These are phyloP conservation scores for Lumbricus terrestris DNA, from an alignment of 2,888 invertebrate species.

Conservation along the genomic window DNA sequence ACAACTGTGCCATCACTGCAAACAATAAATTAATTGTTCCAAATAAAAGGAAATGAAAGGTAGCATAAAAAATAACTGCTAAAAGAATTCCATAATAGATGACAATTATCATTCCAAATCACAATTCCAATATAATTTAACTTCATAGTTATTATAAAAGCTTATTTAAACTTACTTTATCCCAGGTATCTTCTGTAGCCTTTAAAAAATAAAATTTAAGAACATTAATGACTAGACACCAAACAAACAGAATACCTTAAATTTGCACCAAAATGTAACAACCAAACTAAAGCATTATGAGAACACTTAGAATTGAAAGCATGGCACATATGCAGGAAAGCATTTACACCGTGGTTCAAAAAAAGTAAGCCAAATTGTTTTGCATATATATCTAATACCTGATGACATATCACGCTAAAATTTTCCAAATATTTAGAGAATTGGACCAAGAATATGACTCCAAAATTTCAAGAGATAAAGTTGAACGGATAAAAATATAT, in stretches of 20 bases:
- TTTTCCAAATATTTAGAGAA: no score
- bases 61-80: neutral
- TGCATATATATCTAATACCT: no score
- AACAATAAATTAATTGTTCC: neutral
- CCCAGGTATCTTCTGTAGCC: slow-evolving; percentile 41
- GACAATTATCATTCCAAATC: no score
- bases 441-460: no score
- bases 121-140: neutral
- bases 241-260: neutral
- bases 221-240: neutral
- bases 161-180: slow-evolving; percentile 33
- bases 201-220: slow-evolving; percentile 25
- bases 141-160: neutral
- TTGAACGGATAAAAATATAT: no score
- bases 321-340: no score
- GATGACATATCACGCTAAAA: no score
- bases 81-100: neutral
- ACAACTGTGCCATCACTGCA: neutral
- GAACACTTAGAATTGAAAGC: neutral
- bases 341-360: no score
- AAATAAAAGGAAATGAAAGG: neutral
- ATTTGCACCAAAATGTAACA: neutral
- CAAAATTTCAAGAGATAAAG: no score
- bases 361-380: no score
- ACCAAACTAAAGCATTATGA: neutral